Percentiles rank a stretch among this genome's conserved stretches.
These are phyloP conservation scores for Erethizon dorsatum DNA, from an alignment of 2,797 vertebrate species.

Conservation along the genomic window DNA sequence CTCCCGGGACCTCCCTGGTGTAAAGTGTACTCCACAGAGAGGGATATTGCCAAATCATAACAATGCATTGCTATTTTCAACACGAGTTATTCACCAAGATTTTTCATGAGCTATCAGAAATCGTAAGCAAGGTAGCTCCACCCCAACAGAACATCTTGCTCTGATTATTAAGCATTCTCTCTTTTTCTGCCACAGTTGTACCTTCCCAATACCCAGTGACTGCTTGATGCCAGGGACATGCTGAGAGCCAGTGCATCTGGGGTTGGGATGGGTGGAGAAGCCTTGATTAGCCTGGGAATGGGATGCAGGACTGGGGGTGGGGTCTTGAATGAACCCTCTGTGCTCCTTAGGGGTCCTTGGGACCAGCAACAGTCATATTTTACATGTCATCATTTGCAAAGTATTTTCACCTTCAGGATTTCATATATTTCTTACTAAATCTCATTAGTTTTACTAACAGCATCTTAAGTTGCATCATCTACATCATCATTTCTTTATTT, in stretches of 20 bases:
- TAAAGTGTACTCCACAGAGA: not conserved
- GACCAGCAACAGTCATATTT: rapidly evolving
- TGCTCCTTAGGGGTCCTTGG: too few species aligned
- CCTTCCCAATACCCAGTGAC: too few species aligned
- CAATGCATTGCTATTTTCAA: not conserved
- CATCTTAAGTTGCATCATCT: not conserved
- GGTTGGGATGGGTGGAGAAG: rapidly evolving
- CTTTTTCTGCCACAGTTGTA: rapidly evolving
- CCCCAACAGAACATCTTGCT: not conserved
- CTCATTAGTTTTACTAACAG: not conserved
- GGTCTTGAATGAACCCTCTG: rapidly evolving
- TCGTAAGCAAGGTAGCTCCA: not conserved
- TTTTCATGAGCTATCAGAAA: not conserved
- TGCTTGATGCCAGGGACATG: rapidly evolving
- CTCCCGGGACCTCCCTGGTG: not conserved
- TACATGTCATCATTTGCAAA: too few species aligned
- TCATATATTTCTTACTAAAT: not conserved
- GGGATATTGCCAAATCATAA: not conserved
- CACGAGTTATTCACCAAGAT: not conserved
- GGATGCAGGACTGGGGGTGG: not conserved
- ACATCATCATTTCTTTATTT: not conserved
- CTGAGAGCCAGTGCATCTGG: too few species aligned
- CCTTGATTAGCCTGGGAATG: rapidly evolving
- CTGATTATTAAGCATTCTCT: not conserved
- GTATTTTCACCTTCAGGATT: not conserved